A percentile compares a stretch with the other conserved stretches of the same genome.
Evolutionary conservation across 2,113 vertebrate genomes (phyloP).

Genomic region (Poicephalus meyeri): DNA sequence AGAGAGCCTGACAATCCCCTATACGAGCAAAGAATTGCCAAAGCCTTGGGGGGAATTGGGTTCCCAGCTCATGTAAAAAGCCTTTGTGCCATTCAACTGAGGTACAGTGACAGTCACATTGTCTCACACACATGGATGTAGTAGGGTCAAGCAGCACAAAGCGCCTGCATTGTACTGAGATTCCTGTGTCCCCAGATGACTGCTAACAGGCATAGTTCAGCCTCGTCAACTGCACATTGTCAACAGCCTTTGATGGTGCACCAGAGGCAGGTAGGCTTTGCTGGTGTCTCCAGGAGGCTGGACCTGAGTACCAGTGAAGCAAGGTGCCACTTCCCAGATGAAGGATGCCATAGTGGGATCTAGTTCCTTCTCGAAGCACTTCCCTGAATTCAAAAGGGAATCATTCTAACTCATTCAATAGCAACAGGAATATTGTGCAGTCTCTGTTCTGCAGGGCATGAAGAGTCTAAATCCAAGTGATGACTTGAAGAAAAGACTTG

Average conservation of each 20-base stretch:
- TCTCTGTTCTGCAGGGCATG: neutral
- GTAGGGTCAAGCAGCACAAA: neutral
- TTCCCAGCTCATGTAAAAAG: neutral
- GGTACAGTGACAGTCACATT: neutral
- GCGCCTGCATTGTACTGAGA: neutral
- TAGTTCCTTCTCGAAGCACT: neutral
- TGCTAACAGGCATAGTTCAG: neutral
- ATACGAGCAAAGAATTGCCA: neutral
- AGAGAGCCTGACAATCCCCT: neutral
- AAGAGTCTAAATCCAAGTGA: neutral
- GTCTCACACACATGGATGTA: constrained; percentile 6
- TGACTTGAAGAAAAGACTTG: neutral
- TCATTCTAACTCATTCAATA: rapidly evolving
- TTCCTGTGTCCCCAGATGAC: neutral
- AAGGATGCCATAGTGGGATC: neutral
- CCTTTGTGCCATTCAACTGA: neutral
- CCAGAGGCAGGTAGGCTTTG: neutral
- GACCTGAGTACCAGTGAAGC: neutral
- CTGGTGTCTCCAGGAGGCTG: neutral
- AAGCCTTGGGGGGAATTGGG: neutral
- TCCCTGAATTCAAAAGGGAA: neutral
- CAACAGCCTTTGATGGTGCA: rapidly evolving
- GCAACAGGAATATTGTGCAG: neutral
- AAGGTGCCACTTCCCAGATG: neutral
- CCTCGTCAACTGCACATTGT: neutral